Percentiles rank a stretch among this genome's conserved stretches.
These are phyloP conservation scores for Macaria notata DNA, from an alignment of 2,888 invertebrate genomes.

Conservation along the genomic window DNA sequence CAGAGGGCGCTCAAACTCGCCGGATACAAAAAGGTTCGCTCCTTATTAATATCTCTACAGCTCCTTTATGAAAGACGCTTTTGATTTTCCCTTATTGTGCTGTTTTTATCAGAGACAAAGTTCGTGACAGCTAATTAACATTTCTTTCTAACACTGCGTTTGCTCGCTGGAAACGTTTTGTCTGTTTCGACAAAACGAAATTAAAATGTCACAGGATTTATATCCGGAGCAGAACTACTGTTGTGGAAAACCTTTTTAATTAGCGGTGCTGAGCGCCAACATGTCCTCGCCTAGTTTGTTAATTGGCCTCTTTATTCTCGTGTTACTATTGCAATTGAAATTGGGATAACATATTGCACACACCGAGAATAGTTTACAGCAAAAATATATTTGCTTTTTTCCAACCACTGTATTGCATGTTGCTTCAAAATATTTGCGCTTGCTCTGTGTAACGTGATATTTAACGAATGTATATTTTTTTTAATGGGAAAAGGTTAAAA, in stretches of 20 bases:
- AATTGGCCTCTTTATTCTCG: constrained; percentile 36
- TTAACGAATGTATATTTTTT: too few species aligned
- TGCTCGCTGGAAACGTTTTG: constrained; percentile 37
- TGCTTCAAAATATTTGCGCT: too few species aligned
- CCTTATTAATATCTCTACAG: constrained; percentile 37
- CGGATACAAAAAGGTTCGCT: constrained; percentile 80
- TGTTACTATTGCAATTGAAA: constrained; percentile 16
- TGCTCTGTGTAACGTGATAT: too few species aligned
- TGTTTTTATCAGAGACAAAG: constrained; percentile 39
- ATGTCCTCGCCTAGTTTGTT: constrained; percentile 37
- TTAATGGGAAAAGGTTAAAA: too few species aligned
- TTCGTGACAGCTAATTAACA: constrained; percentile 49
- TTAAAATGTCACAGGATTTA: constrained; percentile 45
- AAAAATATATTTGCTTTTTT: too few species aligned
- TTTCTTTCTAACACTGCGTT: constrained; percentile 38
- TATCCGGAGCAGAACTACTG: constrained; percentile 18
- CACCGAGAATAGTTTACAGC: background rate
- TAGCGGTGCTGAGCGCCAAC: constrained; percentile 30
- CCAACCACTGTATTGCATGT: too few species aligned
- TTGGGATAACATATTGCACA: background rate
- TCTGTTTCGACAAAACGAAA: constrained; percentile 40
- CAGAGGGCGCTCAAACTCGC: constrained; percentile 81
- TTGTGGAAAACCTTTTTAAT: constrained; percentile 43
- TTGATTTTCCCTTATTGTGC: constrained; percentile 35
- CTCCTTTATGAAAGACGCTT: constrained; percentile 36